Evolutionary conservation across 2,113 vertebrate species (phyloP).

Genomic region (Mystacornis crossleyi): DNA sequence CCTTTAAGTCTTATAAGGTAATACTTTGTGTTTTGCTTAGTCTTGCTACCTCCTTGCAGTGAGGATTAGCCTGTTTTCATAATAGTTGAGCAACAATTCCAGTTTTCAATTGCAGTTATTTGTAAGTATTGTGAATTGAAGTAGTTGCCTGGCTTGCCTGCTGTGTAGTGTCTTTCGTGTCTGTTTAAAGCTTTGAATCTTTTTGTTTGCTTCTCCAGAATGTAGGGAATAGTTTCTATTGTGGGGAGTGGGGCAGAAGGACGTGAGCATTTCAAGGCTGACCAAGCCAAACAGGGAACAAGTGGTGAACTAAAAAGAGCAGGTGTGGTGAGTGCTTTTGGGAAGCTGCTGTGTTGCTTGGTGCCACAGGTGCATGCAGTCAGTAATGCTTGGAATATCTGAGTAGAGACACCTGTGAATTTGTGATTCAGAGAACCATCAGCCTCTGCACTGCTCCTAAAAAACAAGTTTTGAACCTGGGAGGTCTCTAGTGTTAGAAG

Average conservation of each 20-base stretch:
- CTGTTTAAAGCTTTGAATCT: neutral
- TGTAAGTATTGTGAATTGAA: neutral
- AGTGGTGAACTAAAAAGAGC: neutral
- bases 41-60: neutral
- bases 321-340: neutral
- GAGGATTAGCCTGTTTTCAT: neutral
- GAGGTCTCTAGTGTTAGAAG: neutral
- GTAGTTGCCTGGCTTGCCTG: neutral
- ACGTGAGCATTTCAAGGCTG: neutral
- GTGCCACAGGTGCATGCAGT: neutral
- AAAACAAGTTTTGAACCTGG: neutral
- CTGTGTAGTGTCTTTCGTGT: neutral
- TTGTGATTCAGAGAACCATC: neutral
- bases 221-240: neutral
- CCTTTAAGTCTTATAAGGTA: conserved; percentile 98
- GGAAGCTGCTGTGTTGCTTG: neutral
- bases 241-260: neutral
- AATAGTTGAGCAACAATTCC: neutral
- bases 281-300: neutral
- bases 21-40: neutral
- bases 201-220: neutral
- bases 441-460: neutral
- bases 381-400: neutral
- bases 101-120: neutral
- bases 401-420: neutral